Conservation (phyloP, 2,888 invertebrate genomes). For the Falcaria lacertinaria region DNA sequence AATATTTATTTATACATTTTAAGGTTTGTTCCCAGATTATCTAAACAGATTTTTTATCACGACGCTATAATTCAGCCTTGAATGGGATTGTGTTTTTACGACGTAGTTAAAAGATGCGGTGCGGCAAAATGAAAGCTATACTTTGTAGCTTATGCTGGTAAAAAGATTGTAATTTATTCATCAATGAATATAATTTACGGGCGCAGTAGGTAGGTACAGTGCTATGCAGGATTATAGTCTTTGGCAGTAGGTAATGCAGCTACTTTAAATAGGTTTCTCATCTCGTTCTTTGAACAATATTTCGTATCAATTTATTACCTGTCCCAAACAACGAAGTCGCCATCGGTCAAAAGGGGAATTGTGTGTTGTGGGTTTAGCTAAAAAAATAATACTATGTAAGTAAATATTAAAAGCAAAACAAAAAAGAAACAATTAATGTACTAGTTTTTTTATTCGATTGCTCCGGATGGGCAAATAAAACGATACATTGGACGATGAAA, state of each 20-base stretch:
- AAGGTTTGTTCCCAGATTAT: background rate
- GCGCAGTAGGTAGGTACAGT: no score
- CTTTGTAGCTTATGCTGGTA: background rate
- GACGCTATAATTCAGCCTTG: background rate
- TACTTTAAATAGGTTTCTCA: no score
- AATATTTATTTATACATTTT: no score
- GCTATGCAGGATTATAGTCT: no score
- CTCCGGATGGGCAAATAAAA: no score
- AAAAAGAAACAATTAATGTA: no score
- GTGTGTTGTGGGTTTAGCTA: slow-evolving; percentile 76
- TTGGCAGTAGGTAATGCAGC: no score
- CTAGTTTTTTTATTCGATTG: no score
- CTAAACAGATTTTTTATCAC: background rate
- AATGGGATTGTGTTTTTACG: slow-evolving; percentile 2
- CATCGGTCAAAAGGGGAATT: slow-evolving; percentile 73
- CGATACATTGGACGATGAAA: no score
- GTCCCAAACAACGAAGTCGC: slow-evolving; percentile 75
- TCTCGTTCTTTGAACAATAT: no score
- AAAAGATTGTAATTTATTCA: background rate
- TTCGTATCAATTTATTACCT: slow-evolving; percentile 16
- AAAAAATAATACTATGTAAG: slow-evolving; percentile 7
- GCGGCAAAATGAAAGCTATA: background rate
- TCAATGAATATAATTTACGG: no score
- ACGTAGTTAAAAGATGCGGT: background rate
- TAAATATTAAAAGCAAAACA: no score